A percentile compares a stretch with the other conserved stretches of the same genome.
Conservation (phyloP, 2,797 vertebrate genomes). For the Hypotaenidia philippensis region DNA sequence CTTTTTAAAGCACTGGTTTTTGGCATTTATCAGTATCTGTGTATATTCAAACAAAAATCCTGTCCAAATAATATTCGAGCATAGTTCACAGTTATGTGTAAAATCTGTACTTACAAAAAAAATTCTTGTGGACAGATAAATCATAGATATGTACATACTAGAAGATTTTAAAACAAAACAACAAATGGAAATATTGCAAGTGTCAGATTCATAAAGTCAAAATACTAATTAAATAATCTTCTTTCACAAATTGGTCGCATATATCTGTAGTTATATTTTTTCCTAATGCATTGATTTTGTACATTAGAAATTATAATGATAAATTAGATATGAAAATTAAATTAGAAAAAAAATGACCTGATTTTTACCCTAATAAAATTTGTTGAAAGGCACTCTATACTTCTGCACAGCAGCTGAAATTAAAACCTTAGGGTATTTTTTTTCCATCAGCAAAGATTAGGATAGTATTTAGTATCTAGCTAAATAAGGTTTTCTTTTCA, state of each 20-base stretch:
- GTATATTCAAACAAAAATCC: not conserved
- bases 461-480: not conserved
- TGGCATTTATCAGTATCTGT: not conserved
- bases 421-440: not conserved
- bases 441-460: not conserved
- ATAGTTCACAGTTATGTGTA: not conserved
- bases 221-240: not conserved
- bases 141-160: not conserved
- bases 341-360: not conserved
- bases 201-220: not conserved
- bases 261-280: not conserved
- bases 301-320: not conserved
- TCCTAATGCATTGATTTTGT: not conserved
- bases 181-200: not conserved
- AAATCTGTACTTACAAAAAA: not conserved
- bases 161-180: not conserved
- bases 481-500: not conserved
- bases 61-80: not conserved
- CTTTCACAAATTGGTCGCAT: not conserved
- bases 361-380: not conserved
- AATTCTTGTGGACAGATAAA: not conserved
- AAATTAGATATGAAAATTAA: not conserved
- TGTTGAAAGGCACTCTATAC: not conserved
- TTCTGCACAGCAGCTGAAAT: not conserved
- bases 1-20: not conserved